phyloP scores from a whole-genome alignment of 2,113 vertebrate genomes.

The Callorhinus ursinus region DNA sequence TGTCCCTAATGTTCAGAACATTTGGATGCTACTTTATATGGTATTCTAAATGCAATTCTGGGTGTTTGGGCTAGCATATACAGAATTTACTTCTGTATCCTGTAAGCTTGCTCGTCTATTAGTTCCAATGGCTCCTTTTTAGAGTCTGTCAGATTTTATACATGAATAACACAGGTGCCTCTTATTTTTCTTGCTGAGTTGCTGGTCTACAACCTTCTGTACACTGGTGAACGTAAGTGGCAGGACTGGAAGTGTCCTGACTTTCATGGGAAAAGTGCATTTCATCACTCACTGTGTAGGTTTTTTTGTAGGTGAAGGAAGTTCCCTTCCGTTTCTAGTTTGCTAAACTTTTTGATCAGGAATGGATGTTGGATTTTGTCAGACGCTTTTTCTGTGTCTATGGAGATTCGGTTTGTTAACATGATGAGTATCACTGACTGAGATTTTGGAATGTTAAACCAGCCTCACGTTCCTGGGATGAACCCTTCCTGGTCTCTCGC shows the following conservation, averaged over 20 bases:
- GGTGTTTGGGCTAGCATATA: not conserved
- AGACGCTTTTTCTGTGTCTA: not conserved
- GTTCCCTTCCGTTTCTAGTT: not conserved
- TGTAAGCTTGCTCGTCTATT: not conserved
- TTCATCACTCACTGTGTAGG: not conserved
- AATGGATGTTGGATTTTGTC: not conserved
- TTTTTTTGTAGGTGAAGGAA: not conserved
- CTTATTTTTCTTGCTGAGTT: not conserved
- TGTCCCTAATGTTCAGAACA: not conserved
- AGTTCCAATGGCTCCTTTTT: not conserved
- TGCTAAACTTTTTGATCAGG: not conserved
- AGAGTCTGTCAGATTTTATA: not conserved
- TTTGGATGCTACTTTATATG: not conserved
- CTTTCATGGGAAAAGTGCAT: not conserved
- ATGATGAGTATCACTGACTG: not conserved
- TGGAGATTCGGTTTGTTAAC: not conserved
- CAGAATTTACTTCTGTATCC: not conserved
- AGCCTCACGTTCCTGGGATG: not conserved
- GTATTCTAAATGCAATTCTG: not conserved
- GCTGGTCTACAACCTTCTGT: not conserved
- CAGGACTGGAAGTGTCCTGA: not conserved
- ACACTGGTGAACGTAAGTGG: not conserved
- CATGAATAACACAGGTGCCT: not conserved
- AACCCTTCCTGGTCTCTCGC: not conserved
- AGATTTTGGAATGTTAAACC: not conserved